Conservation (phyloP, 2,797 vertebrate genomes). For the Silurus aristotelis region DNA sequence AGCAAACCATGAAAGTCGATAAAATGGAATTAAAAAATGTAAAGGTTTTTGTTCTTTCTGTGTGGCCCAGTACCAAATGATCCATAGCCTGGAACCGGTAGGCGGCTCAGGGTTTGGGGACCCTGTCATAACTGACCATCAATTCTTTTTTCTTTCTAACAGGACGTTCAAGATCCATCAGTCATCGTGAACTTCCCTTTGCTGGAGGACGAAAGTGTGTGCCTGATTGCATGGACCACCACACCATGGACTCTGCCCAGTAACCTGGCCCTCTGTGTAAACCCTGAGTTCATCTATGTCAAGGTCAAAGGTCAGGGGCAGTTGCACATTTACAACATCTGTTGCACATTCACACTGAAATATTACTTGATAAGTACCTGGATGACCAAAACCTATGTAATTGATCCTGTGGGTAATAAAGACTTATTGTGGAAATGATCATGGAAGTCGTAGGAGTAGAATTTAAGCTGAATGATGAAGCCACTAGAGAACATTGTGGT, state of each 20-base stretch:
- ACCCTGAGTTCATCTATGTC: conserved; percentile 86
- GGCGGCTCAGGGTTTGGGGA: too few species aligned
- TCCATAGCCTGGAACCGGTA: too few species aligned
- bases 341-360: not conserved
- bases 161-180: conserved; percentile 98
- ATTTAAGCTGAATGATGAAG: not conserved
- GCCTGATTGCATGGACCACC: conserved; percentile 95
- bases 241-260: conserved; percentile 99
- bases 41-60: too few species aligned
- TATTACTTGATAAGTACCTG: not conserved
- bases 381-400: too few species aligned
- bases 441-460: not conserved
- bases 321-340: not conserved
- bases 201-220: conserved; percentile 79
- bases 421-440: not conserved
- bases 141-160: conserved; percentile 16
- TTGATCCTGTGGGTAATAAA: not conserved
- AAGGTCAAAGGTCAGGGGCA: conserved; percentile 84
- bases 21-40: too few species aligned
- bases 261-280: conserved; percentile 94
- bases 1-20: too few species aligned
- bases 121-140: too few species aligned
- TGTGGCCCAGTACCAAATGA: too few species aligned
- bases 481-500: not conserved
- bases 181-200: conserved; percentile 91